Percentiles rank a stretch among this genome's conserved stretches.
Conservation (phyloP, 2,113 vertebrate species). For the Heterotis niloticus region DNA sequence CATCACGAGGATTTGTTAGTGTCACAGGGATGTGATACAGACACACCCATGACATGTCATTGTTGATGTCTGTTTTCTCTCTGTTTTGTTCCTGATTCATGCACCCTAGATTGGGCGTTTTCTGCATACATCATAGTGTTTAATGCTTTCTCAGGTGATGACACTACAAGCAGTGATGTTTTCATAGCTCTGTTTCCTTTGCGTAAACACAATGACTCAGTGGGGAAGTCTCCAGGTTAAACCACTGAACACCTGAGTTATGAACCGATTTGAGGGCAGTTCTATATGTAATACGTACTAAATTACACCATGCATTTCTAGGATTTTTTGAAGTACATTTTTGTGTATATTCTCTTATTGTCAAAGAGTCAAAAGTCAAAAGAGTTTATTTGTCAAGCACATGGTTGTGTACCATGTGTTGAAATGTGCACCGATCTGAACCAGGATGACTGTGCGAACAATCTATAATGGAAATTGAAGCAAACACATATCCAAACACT, state of each 20-base stretch:
- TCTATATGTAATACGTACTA: not conserved
- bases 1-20: not conserved
- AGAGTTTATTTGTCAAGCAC: too few relatives aligned
- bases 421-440: too few relatives aligned
- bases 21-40: not conserved
- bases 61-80: not conserved
- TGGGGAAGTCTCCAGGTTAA: not conserved
- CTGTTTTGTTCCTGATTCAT: not conserved
- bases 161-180: constrained; percentile 6
- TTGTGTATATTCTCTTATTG: too few relatives aligned
- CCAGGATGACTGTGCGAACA: too few relatives aligned
- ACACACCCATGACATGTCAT: not conserved
- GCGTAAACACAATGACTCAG: not conserved
- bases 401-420: too few relatives aligned
- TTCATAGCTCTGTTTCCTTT: not conserved
- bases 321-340: too few relatives aligned
- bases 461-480: too few relatives aligned
- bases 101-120: not conserved
- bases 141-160: not conserved
- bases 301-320: not conserved
- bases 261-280: not conserved
- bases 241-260: too few relatives aligned
- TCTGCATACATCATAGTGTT: not conserved
- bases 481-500: too few relatives aligned
- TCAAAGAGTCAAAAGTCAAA: too few relatives aligned